phyloP scores from a whole-genome alignment of 2,888 invertebrate genomes.

The Ecliptopera silaceata region DNA sequence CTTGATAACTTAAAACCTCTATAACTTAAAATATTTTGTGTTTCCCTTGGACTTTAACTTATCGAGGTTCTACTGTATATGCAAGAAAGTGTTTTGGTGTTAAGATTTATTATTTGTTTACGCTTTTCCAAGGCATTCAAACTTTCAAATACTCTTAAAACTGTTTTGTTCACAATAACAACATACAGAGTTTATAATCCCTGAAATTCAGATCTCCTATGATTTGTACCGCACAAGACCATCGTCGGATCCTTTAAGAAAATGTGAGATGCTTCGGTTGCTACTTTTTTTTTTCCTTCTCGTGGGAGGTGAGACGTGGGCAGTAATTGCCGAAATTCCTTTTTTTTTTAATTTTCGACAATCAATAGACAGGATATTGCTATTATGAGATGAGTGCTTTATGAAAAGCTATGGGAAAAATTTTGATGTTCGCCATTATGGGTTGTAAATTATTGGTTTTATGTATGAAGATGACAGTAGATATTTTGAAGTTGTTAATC shows the following conservation, averaged over 20 bases:
- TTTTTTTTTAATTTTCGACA: constrained; percentile 69
- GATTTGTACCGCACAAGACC: constrained; percentile 43
- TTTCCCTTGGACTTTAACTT: too few species aligned
- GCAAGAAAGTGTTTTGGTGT: too few species aligned
- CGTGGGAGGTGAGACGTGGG: constrained; percentile 78
- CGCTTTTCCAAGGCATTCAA: too few species aligned
- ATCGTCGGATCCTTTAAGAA: constrained; percentile 75
- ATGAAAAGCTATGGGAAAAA: constrained; percentile 48
- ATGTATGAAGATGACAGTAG: constrained; percentile 10
- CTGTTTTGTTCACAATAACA: too few species aligned
- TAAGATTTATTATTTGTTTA: too few species aligned
- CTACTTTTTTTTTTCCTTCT: constrained; percentile 68
- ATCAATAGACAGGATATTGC: constrained; percentile 81
- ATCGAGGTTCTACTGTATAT: too few species aligned
- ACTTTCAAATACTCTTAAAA: too few species aligned
- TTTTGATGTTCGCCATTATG: constrained; percentile 38
- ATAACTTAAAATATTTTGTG: too few species aligned
- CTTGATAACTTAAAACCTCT: too few species aligned
- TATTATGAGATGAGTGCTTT: constrained; percentile 66
- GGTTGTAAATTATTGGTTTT: constrained; percentile 21
- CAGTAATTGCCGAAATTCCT: constrained; percentile 78
- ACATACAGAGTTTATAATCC: too few species aligned
- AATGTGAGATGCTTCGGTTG: constrained; percentile 75
- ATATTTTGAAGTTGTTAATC: not conserved
- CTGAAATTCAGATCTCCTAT: constrained; percentile 27